phyloP scores from a whole-genome alignment of 2,113 vertebrate genomes.

The Vulpes lagopus region DNA sequence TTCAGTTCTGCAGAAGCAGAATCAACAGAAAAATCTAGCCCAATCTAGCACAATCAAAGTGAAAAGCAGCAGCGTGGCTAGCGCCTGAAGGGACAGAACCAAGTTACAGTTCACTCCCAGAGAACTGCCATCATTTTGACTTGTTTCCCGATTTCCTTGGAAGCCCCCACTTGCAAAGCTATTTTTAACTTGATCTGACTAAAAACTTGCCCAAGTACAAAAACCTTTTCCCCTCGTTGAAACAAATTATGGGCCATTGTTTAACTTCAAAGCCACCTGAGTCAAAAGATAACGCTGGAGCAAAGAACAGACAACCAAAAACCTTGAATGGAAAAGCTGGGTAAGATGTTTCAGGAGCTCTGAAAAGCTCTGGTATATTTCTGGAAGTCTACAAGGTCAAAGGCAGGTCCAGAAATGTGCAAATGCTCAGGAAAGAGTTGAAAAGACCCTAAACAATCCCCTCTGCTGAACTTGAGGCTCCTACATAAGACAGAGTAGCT shows the following conservation, averaged over 20 bases:
- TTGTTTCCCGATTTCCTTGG: not conserved
- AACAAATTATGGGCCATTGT: not conserved
- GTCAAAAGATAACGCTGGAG: not conserved
- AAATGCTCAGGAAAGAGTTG: not conserved
- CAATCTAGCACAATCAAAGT: not conserved
- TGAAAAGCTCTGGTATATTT: not conserved
- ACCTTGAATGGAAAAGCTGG: not conserved
- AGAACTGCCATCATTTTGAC: not conserved
- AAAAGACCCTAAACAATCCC: not conserved
- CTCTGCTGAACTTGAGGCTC: not conserved
- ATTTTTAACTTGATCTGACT: not conserved
- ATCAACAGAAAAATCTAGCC: not conserved
- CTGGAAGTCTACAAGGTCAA: not conserved
- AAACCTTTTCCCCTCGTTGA: not conserved
- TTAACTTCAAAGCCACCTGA: not conserved
- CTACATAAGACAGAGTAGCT: not conserved
- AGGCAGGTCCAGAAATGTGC: not conserved
- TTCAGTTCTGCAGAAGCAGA: not conserved
- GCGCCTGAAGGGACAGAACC: not conserved
- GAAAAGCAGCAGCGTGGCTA: not conserved
- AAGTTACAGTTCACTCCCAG: not conserved
- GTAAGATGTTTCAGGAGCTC: not conserved
- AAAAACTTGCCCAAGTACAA: not conserved
- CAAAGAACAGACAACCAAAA: not conserved
- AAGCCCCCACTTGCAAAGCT: not conserved